phyloP scores from a whole-genome alignment of 2,888 invertebrate species.

The Philereme vetulata region DNA sequence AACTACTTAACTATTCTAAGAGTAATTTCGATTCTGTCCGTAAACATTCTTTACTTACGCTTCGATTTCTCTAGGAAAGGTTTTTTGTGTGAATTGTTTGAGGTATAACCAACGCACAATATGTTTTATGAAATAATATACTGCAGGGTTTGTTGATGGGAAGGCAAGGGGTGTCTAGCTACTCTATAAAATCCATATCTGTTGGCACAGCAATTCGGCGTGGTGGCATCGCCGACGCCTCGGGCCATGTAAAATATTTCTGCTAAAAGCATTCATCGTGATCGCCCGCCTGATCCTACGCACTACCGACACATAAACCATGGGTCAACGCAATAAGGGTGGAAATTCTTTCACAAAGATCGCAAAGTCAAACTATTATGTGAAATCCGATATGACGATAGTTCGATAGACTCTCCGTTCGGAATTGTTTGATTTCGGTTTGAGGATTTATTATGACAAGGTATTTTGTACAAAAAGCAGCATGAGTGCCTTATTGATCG shows the following conservation, averaged over 20 bases:
- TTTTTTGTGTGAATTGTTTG: too few relatives aligned
- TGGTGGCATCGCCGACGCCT: slow-evolving; percentile 69
- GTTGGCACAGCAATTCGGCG: slow-evolving; percentile 80
- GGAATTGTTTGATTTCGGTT: slow-evolving; percentile 72
- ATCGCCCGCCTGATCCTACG: slow-evolving; percentile 75
- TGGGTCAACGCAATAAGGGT: slow-evolving; percentile 50
- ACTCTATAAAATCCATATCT: slow-evolving; percentile 61
- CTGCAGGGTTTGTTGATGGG: background rate
- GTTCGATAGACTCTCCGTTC: slow-evolving; percentile 66
- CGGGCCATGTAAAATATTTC: slow-evolving; percentile 83
- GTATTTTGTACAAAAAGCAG: background rate
- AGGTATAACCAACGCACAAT: too few relatives aligned
- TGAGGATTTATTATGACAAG: slow-evolving; percentile 43
- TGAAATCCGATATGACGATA: slow-evolving; percentile 75
- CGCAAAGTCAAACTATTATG: slow-evolving; percentile 65
- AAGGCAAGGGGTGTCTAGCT: slow-evolving; percentile 40
- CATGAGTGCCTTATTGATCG: too few relatives aligned
- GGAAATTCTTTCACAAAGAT: slow-evolving; percentile 48
- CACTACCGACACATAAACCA: slow-evolving; percentile 52
- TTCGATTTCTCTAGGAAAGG: too few relatives aligned
- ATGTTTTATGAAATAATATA: background rate
- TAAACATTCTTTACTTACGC: too few relatives aligned
- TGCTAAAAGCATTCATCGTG: slow-evolving; percentile 82
- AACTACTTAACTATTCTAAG: too few relatives aligned
- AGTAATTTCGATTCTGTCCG: too few relatives aligned